Conservation (phyloP, 2,888 invertebrate genomes). For the Tinea semifulvella region DNA sequence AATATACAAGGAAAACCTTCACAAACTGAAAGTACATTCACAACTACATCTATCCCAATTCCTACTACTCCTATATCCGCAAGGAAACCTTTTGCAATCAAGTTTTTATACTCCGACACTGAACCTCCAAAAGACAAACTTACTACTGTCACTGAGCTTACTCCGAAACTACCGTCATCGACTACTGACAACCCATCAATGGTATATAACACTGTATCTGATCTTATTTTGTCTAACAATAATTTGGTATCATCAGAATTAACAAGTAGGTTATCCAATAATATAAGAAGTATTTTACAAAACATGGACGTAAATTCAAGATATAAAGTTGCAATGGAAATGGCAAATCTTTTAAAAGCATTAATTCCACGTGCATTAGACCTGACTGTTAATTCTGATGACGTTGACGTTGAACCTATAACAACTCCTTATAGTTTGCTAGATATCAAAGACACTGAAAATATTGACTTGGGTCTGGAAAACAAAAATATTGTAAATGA, state of each 20-base stretch:
- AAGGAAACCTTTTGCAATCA: slow-evolving; percentile 60
- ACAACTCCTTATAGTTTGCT: slow-evolving; percentile 62
- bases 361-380: slow-evolving; percentile 58
- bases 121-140: slow-evolving; percentile 50
- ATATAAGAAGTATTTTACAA: slow-evolving; percentile 51
- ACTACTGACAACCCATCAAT: slow-evolving; percentile 49
- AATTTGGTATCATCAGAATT: slow-evolving; percentile 58
- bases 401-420: slow-evolving; percentile 40
- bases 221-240: slow-evolving; percentile 56
- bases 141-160: slow-evolving; percentile 42
- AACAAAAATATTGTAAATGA: slow-evolving; percentile 22
- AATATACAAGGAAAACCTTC: slow-evolving; percentile 32
- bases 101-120: slow-evolving; percentile 56
- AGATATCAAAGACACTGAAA: slow-evolving; percentile 51
- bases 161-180: slow-evolving; percentile 44
- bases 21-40: slow-evolving; percentile 2
- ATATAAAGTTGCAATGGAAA: slow-evolving; percentile 60
- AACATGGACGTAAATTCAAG: slow-evolving; percentile 54
- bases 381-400: slow-evolving; percentile 38
- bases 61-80: slow-evolving; percentile 49
- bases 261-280: slow-evolving; percentile 63
- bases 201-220: slow-evolving; percentile 62
- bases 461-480: slow-evolving; percentile 16
- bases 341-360: slow-evolving; percentile 56
- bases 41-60: slow-evolving; percentile 36